A percentile compares a stretch with the other conserved stretches of the same genome.
Evolutionary conservation across 1,140 invertebrate species (phyloP).

Genomic region (Oryzaephilus surinamensis): DNA sequence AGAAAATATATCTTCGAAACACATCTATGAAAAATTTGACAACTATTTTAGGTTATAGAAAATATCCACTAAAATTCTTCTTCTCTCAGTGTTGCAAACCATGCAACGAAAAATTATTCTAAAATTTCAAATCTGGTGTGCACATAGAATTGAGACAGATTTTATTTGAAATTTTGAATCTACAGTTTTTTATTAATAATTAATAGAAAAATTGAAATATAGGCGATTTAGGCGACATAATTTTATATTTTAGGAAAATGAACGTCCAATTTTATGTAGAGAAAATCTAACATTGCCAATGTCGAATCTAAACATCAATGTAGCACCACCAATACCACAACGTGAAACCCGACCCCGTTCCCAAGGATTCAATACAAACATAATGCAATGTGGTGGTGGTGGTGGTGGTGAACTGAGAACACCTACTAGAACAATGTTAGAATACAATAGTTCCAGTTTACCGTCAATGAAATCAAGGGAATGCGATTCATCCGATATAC

Average conservation of each 20-base stretch:
- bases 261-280: constrained; percentile 19
- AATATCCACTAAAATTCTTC: too few relatives aligned
- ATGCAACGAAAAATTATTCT: too few relatives aligned
- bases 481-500: constrained; percentile 31
- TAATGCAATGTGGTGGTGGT: constrained; percentile 1
- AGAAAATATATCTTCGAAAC: too few relatives aligned
- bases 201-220: too few relatives aligned
- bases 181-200: too few relatives aligned
- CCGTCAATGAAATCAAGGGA: constrained; percentile 34
- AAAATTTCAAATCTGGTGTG: too few relatives aligned
- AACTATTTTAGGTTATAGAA: too few relatives aligned
- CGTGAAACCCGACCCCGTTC: constrained; percentile 45
- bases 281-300: constrained; percentile 32
- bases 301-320: constrained; percentile 1
- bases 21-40: too few relatives aligned
- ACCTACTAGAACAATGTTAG: constrained; percentile 33
- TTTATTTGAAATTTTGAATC: too few relatives aligned
- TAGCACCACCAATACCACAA: constrained; percentile 47
- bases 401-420: constrained; percentile 27
- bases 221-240: too few relatives aligned
- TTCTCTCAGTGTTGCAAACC: too few relatives aligned
- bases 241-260: constrained; percentile 15
- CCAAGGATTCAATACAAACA: constrained; percentile 42
- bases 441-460: constrained; percentile 34
- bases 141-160: too few relatives aligned